Base-by-base conservation (phyloP, 2,113 vertebrate species). In the Asarcornis scutulata region DNA sequence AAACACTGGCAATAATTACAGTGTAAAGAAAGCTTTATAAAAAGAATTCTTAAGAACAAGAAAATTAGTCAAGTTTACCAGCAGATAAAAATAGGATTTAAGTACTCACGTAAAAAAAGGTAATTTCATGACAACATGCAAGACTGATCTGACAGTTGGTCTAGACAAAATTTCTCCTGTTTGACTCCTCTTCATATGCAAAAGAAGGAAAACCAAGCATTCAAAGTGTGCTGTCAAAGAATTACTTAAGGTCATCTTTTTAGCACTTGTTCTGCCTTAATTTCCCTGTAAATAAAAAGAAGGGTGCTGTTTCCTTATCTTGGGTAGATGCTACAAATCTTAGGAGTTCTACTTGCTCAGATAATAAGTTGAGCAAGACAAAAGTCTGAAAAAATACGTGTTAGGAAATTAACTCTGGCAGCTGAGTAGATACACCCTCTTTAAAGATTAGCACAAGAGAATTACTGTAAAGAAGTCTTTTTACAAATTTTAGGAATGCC, bases 1-100 rank as follows among this genome's bases (percentile, higher is more conserved):
- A 89, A 94, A 92, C 60, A 95, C 66, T 96, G 58, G 83, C 79
- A 81, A 78, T 69, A 94, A 94, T 91, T 89, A 85, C 62, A 92
- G 95, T 52, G 83, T 80, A 64, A 92, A 78, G n/a, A 94, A 32
- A 83, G 52, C 23, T 93, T 78, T 95, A 25, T 31, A 91, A 89
- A n/a, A 93, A 96, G 53, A 94, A 88, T 48, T 36, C 58, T 73
- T 83, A 88, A 64, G n/a, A 83, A 66, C 25, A 78, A 55, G 42
- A 78, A 22, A 56, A 75, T 72, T 29, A 25, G 17, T 44, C 78
- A 68, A 60, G 3, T 59, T 81, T 72, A 23, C 46, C 55, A 25
- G 83, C 4, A 11, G 36, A 4, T 76, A 83, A 85, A 83, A 83
- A 40, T 53, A 52, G 12, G 21, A 12, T 92, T 88, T 86, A 76